Evolutionary conservation across 2,888 invertebrate genomes (phyloP), one percentile per base, ranked within the genome.

Genomic region (Ophion ventricosus): DNA sequence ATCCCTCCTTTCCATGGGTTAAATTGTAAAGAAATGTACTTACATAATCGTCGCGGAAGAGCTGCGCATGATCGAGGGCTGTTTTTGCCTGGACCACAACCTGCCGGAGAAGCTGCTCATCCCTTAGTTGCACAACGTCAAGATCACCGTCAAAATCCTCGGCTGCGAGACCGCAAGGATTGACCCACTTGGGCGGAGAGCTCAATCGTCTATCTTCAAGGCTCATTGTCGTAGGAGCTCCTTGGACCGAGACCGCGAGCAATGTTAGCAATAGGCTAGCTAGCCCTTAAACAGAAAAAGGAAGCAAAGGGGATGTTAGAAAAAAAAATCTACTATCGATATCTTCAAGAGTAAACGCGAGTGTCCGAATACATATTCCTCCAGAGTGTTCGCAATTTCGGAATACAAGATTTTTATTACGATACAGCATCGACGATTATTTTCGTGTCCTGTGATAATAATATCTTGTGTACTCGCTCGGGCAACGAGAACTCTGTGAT

Each of bases 161-260:
- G 66, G 91, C 91, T 25, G 91, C 89, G 40, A 91, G 91, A n/a
- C 93, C 93, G 88, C 95, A 95, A 1, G 95, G 95, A 87, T 94
- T 94, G 85, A 94, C 92, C 95, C 95, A 95, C 85, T 94, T 94
- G 57, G 93, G 93, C 54, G 90, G 88, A n/a, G 88, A 88, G 64
- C 79, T 88, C 82, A 91, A 86, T 87, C 91, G 88, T 89, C 88
- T 90, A 61, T 88, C 88, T 76, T 91, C 89, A 77, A 88, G 87
- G 59, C 89, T 91, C 92, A 92, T 92, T 26, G 86, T 78, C 80
- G 89, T 89, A 67, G 93, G 93, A 43, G 92, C 92, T 75, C 90
- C 87, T 84, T 92, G 90, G 67, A 91, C 92, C 83, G 91, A 87
- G 25, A 90, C 88, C 66, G 89, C 89, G 73, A 92, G 88, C 86